A percentile compares a stretch with the other conserved stretches of the same genome.
These are phyloP conservation scores for Phoenoteleia sp. DNA, from an alignment of 2,888 invertebrate species.

Conservation along the genomic window DNA sequence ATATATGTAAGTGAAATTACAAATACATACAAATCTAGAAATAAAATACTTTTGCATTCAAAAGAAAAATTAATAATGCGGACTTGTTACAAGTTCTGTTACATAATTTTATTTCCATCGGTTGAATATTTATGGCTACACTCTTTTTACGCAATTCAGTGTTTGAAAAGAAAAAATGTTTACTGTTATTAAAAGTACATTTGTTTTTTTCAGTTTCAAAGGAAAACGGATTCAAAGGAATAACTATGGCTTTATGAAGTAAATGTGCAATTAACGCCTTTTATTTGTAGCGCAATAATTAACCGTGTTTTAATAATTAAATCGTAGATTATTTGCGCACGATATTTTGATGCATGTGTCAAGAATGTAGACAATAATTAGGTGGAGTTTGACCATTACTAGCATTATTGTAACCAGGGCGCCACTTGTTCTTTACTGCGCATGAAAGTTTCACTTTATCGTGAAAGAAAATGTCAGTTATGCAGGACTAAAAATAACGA, in stretches of 20 bases:
- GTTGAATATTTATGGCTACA: not conserved
- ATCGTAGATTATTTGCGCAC: not conserved
- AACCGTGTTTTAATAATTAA: conserved; percentile 7
- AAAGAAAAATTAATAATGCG: conserved; percentile 23
- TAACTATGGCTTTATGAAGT: not conserved
- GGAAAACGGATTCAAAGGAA: not conserved
- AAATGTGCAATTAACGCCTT: not conserved
- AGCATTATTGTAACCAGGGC: not conserved
- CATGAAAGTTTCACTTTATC: conserved; percentile 25
- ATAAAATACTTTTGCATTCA: not conserved
- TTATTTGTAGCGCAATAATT: conserved; percentile 24
- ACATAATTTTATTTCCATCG: conserved; percentile 19
- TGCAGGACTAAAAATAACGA: conserved; percentile 1
- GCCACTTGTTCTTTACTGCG: conserved; percentile 11
- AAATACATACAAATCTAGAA: too few species aligned
- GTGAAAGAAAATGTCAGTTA: not conserved
- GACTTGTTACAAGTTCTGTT: not conserved
- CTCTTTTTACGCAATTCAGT: not conserved
- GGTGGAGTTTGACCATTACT: conserved; percentile 80
- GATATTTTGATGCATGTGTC: conserved; percentile 64
- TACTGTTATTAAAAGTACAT: conserved; percentile 19
- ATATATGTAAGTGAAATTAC: too few species aligned
- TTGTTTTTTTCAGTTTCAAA: conserved; percentile 24
- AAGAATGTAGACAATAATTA: conserved; percentile 81
- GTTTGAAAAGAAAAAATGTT: conserved; percentile 1